Conservation (phyloP, 2,888 invertebrate species). For the Polydrusus pterygomalis region DNA sequence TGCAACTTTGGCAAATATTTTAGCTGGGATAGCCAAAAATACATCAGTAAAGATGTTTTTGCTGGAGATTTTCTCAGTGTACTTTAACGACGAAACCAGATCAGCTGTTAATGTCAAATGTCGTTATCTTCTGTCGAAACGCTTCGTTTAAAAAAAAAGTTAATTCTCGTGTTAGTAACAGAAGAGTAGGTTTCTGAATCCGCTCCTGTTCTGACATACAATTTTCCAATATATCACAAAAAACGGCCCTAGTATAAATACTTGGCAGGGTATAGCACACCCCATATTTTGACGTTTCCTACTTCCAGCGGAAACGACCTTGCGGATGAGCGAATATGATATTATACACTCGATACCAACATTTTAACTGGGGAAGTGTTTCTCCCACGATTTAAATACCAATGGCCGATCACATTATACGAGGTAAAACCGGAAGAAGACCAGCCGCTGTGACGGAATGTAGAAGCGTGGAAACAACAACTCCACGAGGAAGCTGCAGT, state of each 20-base stretch:
- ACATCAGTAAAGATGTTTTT: too few relatives aligned
- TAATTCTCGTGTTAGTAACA: too few relatives aligned
- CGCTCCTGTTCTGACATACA: too few relatives aligned
- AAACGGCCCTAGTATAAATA: too few relatives aligned
- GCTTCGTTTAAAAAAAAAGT: too few relatives aligned
- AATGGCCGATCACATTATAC: slow-evolving; percentile 16
- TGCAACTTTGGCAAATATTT: too few relatives aligned
- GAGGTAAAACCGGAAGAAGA: slow-evolving; percentile 54
- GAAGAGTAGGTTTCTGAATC: too few relatives aligned
- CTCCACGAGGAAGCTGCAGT: slow-evolving; percentile 51
- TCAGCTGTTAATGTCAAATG: too few relatives aligned
- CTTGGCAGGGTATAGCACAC: background rate
- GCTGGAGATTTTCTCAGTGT: too few relatives aligned
- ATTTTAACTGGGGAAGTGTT: slow-evolving; percentile 37
- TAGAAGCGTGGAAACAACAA: slow-evolving; percentile 55
- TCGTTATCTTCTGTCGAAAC: too few relatives aligned
- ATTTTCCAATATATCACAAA: background rate
- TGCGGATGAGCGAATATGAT: slow-evolving; percentile 45
- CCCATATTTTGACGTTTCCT: slow-evolving; percentile 30
- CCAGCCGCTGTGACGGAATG: slow-evolving; percentile 57
- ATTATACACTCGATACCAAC: slow-evolving; percentile 18
- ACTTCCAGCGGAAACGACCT: slow-evolving; percentile 47
- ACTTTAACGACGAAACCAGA: too few relatives aligned
- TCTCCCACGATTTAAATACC: slow-evolving; percentile 45
- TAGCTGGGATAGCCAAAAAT: too few relatives aligned